Evolutionary conservation across 1,140 invertebrate genomes (phyloP).

Genomic region (Cotesia vestalis): DNA sequence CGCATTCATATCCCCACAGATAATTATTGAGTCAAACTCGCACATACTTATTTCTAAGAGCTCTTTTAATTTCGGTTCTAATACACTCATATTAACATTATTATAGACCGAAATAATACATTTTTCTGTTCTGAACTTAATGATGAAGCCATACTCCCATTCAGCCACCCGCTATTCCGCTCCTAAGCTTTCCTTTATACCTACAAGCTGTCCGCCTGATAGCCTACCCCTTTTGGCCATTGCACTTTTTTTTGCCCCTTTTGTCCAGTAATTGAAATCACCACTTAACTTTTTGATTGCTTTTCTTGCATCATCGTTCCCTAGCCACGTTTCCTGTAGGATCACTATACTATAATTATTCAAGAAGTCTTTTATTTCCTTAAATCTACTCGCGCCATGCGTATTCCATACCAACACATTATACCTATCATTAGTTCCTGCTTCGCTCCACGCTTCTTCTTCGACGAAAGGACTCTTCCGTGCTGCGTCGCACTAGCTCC

Average conservation of each 20-base stretch:
- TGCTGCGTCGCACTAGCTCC: no score
- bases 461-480: not conserved
- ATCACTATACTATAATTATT: slow-evolving; percentile 24
- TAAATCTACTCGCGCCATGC: slow-evolving; percentile 22
- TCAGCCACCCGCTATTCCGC: not conserved
- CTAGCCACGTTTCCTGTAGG: slow-evolving; percentile 40
- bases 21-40: slow-evolving; percentile 1
- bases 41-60: slow-evolving; percentile 21
- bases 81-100: slow-evolving; percentile 22
- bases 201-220: slow-evolving; percentile 30
- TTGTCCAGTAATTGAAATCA: slow-evolving; percentile 24
- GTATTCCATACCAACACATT: slow-evolving; percentile 28
- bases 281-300: slow-evolving; percentile 16
- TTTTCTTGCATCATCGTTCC: slow-evolving; percentile 22
- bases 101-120: slow-evolving; percentile 19
- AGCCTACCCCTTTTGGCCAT: slow-evolving; percentile 25
- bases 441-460: not conserved
- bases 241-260: slow-evolving; percentile 29
- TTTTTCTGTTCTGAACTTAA: not conserved
- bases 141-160: not conserved
- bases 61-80: slow-evolving; percentile 23
- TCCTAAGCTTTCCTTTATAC: slow-evolving; percentile 26
- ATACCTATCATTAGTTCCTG: slow-evolving; percentile 4
- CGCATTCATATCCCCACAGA: slow-evolving; percentile 33
- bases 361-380: slow-evolving; percentile 33